These are phyloP conservation scores for Denticeps clupeoides DNA, from an alignment of 2,797 vertebrate species.

Conservation along the genomic window DNA sequence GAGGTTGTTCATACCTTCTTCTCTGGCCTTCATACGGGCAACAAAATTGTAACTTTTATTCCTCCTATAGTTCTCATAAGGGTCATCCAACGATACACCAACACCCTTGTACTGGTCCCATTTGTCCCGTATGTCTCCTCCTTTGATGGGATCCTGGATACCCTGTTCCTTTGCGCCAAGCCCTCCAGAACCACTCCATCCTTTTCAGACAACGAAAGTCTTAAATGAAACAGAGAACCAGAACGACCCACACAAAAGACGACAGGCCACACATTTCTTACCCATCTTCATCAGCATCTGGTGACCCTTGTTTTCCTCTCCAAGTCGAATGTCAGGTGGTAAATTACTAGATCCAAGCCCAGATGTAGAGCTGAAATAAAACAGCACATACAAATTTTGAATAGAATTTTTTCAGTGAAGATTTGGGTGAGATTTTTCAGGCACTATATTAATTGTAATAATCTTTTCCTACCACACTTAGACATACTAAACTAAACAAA, in stretches of 20 bases:
- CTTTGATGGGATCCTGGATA: slow-evolving; percentile 96
- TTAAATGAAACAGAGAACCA: background rate
- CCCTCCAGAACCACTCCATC: slow-evolving; percentile 93
- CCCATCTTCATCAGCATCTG: slow-evolving; percentile 99
- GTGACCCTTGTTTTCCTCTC: slow-evolving; percentile 96
- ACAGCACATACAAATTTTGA: too few species aligned
- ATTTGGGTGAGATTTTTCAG: too few species aligned
- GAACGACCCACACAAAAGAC: background rate
- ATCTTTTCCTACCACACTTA: too few species aligned
- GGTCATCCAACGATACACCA: slow-evolving; percentile 87
- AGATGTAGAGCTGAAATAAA: slow-evolving; percentile 44
- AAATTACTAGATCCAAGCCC: slow-evolving; percentile 67
- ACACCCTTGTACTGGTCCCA: slow-evolving; percentile 99
- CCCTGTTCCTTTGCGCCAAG: slow-evolving; percentile 93
- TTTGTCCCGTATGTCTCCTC: slow-evolving; percentile 88
- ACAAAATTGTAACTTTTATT: slow-evolving; percentile 99
- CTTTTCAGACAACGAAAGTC: slow-evolving; percentile 38
- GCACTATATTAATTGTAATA: background rate
- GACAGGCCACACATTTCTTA: slow-evolving; percentile 33
- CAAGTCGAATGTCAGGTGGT: slow-evolving; percentile 66
- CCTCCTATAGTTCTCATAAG: slow-evolving; percentile 91
- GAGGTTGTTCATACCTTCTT: slow-evolving; percentile 73
- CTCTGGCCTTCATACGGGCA: slow-evolving; percentile 93
- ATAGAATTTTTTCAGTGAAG: too few species aligned
- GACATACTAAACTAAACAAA: background rate